Evolutionary conservation across 2,888 invertebrate genomes (phyloP).

Genomic region (Dendrolimus pini): DNA sequence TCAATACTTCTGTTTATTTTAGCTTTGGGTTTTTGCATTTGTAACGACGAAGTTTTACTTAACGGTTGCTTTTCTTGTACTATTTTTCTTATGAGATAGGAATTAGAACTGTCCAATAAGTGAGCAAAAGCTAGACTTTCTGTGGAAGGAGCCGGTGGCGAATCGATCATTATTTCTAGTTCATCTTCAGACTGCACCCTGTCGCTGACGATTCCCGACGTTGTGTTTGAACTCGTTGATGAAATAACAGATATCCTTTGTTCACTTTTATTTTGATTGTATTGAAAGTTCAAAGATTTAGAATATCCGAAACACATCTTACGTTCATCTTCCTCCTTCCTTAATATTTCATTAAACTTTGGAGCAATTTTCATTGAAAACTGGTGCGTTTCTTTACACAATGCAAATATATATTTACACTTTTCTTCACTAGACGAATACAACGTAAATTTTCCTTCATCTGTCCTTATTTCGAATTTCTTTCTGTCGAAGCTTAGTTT

Average conservation of each 20-base stretch:
- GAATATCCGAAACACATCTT: conserved; percentile 86
- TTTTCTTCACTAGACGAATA: conserved; percentile 96
- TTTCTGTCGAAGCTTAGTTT: conserved; percentile 97
- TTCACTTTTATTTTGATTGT: conserved; percentile 81
- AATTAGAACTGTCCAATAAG: conserved; percentile 79
- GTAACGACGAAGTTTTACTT: conserved; percentile 54
- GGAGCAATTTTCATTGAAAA: conserved; percentile 96
- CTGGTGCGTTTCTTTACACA: conserved; percentile 95
- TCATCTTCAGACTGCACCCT: conserved; percentile 96
- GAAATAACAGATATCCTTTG: conserved; percentile 94
- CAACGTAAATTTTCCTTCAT: conserved; percentile 90
- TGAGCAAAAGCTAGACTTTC: conserved; percentile 90
- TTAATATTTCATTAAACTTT: conserved; percentile 87
- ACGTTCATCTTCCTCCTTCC: conserved; percentile 86
- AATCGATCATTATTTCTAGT: conserved; percentile 90
- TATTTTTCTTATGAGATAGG: conserved; percentile 53
- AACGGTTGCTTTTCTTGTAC: conserved; percentile 43
- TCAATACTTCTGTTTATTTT: conserved; percentile 47
- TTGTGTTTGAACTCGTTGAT: conserved; percentile 96
- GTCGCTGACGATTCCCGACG: conserved; percentile 97
- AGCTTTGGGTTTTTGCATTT: conserved; percentile 49
- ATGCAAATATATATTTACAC: conserved; percentile 90
- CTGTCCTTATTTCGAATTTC: conserved; percentile 96
- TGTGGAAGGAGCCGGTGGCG: conserved; percentile 89
- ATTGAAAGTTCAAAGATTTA: conserved; percentile 76